Evolutionary conservation across 2,113 vertebrate species (phyloP).

Genomic region (Salvelinus fontinalis): DNA sequence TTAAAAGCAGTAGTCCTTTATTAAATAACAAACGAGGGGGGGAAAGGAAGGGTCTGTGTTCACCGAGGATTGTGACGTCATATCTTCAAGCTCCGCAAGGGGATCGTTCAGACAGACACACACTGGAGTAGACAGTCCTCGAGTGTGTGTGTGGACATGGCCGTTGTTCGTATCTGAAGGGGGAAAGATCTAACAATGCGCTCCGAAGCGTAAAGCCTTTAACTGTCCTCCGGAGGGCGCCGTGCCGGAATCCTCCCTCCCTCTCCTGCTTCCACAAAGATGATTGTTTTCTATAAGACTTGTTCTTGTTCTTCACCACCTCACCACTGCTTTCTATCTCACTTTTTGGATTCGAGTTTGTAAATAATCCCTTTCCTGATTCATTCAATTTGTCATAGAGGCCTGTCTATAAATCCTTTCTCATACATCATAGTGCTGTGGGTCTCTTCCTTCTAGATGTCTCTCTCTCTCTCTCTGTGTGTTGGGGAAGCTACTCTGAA

Average conservation of each 20-base stretch:
- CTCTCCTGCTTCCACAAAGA: constrained; percentile 53
- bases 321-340: constrained; percentile 64
- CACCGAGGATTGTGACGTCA: constrained; percentile 53
- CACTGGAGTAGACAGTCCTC: too few relatives aligned
- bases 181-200: neutral
- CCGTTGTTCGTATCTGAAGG: too few relatives aligned
- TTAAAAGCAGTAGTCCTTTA: constrained; percentile 60
- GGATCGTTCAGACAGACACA: neutral
- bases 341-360: constrained; percentile 74
- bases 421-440: constrained; percentile 64
- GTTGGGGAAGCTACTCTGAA: too few relatives aligned
- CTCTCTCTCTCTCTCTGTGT: too few relatives aligned
- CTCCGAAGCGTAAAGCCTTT: constrained; percentile 54
- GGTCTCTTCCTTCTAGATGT: neutral
- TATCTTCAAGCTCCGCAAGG: constrained; percentile 41
- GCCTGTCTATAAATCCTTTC: constrained; percentile 85
- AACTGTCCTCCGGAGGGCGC: constrained; percentile 46
- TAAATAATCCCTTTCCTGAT: constrained; percentile 73
- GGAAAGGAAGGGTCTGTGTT: constrained; percentile 41
- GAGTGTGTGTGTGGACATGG: too few relatives aligned
- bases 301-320: constrained; percentile 12
- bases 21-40: constrained; percentile 26
- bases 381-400: constrained; percentile 85
- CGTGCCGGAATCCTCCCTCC: constrained; percentile 54
- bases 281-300: constrained; percentile 69